Percentiles rank a stretch among this genome's conserved stretches.
Evolutionary conservation across 2,113 vertebrate species (phyloP).

Genomic region (Lutjanus erythropterus): DNA sequence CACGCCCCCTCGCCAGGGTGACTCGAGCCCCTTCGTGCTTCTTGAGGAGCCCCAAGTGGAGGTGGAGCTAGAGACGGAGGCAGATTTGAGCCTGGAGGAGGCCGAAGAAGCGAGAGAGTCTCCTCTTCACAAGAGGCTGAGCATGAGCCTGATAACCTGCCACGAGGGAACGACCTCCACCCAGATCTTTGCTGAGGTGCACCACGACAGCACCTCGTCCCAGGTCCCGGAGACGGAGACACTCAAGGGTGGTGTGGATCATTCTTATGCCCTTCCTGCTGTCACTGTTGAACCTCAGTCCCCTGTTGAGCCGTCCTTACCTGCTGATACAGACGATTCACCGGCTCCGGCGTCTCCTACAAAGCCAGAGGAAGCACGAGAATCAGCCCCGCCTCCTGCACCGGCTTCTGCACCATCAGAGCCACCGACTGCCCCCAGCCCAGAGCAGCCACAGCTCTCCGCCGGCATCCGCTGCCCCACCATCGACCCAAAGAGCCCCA

Average conservation of each 20-base stretch:
- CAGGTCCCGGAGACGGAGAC: conserved; percentile 17
- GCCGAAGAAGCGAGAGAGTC: conserved; percentile 79
- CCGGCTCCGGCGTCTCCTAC: background rate
- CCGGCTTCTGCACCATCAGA: conserved; percentile 7
- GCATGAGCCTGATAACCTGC: conserved; percentile 83
- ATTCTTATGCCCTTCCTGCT: conserved; percentile 54
- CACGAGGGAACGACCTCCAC: conserved; percentile 75
- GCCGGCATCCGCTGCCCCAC: conserved; percentile 72
- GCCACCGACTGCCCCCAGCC: background rate
- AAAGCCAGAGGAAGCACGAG: conserved; percentile 12
- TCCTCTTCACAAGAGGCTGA: conserved; percentile 80
- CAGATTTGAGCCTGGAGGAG: conserved; percentile 75
- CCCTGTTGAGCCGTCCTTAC: background rate
- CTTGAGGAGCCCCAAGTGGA: conserved; percentile 61
- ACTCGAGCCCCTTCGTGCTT: conserved; percentile 69
- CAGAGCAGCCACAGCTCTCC: conserved; percentile 7
- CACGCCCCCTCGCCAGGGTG: background rate
- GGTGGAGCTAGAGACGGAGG: conserved; percentile 68
- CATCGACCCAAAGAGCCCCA: conserved; percentile 82
- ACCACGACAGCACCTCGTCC: conserved; percentile 40
- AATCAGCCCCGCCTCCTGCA: background rate
- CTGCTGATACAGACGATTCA: background rate
- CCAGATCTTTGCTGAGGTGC: conserved; percentile 70
- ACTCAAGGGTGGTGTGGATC: conserved; percentile 24
- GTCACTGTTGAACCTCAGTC: conserved; percentile 42